These are phyloP conservation scores for Xerus inauris DNA, from an alignment of 2,113 vertebrate genomes.

Conservation along the genomic window DNA sequence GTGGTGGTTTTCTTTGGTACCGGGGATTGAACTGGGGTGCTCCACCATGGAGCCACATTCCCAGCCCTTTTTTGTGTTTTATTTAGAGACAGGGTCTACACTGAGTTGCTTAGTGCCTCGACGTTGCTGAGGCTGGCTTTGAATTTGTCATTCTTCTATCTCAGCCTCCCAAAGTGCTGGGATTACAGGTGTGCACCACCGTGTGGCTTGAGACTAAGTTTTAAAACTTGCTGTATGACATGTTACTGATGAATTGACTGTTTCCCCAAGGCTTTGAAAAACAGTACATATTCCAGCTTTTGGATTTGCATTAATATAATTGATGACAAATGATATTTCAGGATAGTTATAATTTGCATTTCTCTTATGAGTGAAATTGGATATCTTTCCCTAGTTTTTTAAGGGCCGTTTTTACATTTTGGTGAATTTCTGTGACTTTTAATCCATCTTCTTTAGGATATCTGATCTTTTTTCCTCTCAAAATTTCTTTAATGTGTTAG, in stretches of 20 bases:
- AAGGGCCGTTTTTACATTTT: background rate
- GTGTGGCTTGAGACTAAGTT: too few relatives aligned
- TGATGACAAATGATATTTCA: background rate
- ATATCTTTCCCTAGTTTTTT: background rate
- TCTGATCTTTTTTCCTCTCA: background rate
- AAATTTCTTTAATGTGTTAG: background rate
- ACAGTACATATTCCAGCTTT: background rate
- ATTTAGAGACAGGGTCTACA: too few relatives aligned
- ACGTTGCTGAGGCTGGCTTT: too few relatives aligned
- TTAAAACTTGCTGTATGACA: background rate
- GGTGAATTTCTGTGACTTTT: slow-evolving; percentile 2
- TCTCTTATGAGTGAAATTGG: background rate
- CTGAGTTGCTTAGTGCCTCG: too few relatives aligned
- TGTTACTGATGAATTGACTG: background rate
- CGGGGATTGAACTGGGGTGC: too few relatives aligned
- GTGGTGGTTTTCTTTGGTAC: too few relatives aligned
- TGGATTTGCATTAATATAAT: background rate
- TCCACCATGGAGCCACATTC: too few relatives aligned
- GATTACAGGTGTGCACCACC: too few relatives aligned
- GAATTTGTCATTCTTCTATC: too few relatives aligned
- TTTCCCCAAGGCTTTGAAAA: background rate
- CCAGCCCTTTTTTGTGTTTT: too few relatives aligned
- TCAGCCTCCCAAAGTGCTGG: too few relatives aligned
- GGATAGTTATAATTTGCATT: slow-evolving; percentile 23
- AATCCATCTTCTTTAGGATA: background rate